Evolutionary conservation across 2,797 vertebrate species (phyloP).

Genomic region (Notamacropus eugenii): DNA sequence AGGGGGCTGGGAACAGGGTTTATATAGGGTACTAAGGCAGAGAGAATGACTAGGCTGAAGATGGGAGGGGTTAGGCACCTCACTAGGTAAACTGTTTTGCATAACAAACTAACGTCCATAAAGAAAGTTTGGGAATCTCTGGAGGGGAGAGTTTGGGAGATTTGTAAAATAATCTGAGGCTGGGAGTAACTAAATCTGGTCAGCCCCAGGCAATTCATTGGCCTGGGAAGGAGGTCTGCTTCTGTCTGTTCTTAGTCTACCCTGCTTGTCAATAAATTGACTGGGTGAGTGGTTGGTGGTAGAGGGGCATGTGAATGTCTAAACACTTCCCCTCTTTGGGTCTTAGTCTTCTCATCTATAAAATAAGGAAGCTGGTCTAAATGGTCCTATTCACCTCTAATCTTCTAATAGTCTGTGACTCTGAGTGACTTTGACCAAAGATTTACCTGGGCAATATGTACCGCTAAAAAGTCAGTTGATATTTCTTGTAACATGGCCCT

Average conservation of each 20-base stretch:
- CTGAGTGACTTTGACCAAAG: neutral
- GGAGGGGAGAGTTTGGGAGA: neutral
- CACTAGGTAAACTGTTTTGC: neutral
- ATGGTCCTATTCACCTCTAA: neutral
- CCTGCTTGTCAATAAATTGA: no score
- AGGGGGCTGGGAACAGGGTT: neutral
- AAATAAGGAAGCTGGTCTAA: neutral
- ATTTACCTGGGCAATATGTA: neutral
- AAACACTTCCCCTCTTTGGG: neutral
- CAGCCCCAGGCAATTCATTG: neutral
- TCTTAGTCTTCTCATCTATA: neutral
- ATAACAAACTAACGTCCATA: neutral
- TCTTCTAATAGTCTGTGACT: neutral
- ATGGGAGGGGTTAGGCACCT: neutral
- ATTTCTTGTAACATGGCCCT: neutral
- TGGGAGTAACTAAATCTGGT: neutral
- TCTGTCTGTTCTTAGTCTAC: neutral
- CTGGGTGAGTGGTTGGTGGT: neutral
- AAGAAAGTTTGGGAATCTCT: neutral
- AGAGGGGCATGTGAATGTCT: neutral
- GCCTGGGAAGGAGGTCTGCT: neutral
- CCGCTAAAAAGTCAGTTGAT: slow-evolving; percentile 1
- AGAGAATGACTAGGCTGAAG: neutral
- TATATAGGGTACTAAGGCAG: neutral
- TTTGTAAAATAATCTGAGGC: neutral